These are phyloP conservation scores for Atherinosoma microstoma DNA, from an alignment of 2,797 vertebrate species.

Conservation along the genomic window DNA sequence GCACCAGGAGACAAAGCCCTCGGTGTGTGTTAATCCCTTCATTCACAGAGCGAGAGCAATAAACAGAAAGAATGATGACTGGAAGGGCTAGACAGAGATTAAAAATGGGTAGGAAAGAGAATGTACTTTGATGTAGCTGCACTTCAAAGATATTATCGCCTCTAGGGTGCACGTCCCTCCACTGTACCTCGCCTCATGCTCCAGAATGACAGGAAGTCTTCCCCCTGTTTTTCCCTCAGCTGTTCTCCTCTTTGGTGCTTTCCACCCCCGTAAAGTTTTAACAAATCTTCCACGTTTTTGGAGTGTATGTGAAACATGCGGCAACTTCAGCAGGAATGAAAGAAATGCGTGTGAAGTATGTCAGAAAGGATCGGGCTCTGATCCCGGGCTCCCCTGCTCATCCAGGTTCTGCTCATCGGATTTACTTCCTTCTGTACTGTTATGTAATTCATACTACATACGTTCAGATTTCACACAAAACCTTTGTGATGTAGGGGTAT, in stretches of 20 bases:
- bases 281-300: slow-evolving; percentile 18
- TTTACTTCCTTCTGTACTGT: slow-evolving; percentile 24
- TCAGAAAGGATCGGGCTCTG: slow-evolving; percentile 49
- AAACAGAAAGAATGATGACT: slow-evolving; percentile 45
- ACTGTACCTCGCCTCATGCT: slow-evolving; percentile 36
- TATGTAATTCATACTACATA: slow-evolving; percentile 17
- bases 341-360: slow-evolving; percentile 48
- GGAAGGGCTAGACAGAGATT: slow-evolving; percentile 39
- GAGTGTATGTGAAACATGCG: slow-evolving; percentile 2
- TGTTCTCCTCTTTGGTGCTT: not conserved
- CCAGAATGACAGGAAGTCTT: slow-evolving; percentile 38
- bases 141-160: slow-evolving; percentile 66
- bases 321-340: slow-evolving; percentile 24
- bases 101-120: slow-evolving; percentile 34
- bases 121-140: slow-evolving; percentile 62
- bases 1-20: slow-evolving; percentile 21
- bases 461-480: slow-evolving; percentile 6
- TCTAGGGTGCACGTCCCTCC: slow-evolving; percentile 47
- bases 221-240: not conserved
- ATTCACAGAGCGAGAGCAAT: slow-evolving; percentile 17
- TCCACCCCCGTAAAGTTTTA: slow-evolving; percentile 18
- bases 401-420: slow-evolving; percentile 48
- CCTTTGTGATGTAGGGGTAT: not conserved
- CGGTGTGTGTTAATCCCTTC: slow-evolving; percentile 28
- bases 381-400: slow-evolving; percentile 38